Base-by-base conservation (phyloP, 2,888 invertebrate species). In the Lepidochrysops patricia region DNA sequence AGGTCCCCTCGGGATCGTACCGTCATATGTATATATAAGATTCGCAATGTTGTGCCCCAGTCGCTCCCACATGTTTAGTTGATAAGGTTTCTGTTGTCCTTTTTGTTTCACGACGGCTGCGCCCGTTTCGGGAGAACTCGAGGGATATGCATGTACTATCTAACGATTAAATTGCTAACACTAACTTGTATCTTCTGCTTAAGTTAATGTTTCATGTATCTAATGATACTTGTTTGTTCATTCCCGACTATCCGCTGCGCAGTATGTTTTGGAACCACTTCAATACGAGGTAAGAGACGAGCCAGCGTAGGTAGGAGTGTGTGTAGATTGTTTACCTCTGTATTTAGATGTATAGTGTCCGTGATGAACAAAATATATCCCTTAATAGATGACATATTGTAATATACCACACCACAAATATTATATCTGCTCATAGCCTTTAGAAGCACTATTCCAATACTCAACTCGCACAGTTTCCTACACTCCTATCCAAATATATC, bases 251-350 rank as follows among this genome's bases (percentile, higher is more conserved):
- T 90, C 91, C 92, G 94, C 94, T 94, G 94, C 94, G 91, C 95
- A 97, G 97, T 96, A 95, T 97, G 93, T 97, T 97, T 95, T 97
- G 97, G 97, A 97, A 96, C 93, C 96, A 97, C 95, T 97, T 97
- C 96, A 97, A 97, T 90, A 95, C 96, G 93, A 97, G 97, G 97
- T 97, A 97, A 97, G 97, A 93, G 66, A 75, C 80, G 69, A 74
- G 70, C 70, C 67, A 74, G 75, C 66, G 71, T 79, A 77, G 79
- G 78, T 75, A 74, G 76, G 71, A 74, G 73, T 82, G 75, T 77
- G 71, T 74, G 71, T 71, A 60, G 57, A 50, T 35, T 58, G 37
- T 64, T 64, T 66, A 64, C 60, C 25, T 61, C 48, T 63, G 64
- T 69, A 70, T 66, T 66, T 71, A 59, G 60, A 57, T 62, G 70